Evolutionary conservation across 2,888 invertebrate species (phyloP), one percentile per base, ranked within the genome.

Genomic region (Drosophila helvetica): DNA sequence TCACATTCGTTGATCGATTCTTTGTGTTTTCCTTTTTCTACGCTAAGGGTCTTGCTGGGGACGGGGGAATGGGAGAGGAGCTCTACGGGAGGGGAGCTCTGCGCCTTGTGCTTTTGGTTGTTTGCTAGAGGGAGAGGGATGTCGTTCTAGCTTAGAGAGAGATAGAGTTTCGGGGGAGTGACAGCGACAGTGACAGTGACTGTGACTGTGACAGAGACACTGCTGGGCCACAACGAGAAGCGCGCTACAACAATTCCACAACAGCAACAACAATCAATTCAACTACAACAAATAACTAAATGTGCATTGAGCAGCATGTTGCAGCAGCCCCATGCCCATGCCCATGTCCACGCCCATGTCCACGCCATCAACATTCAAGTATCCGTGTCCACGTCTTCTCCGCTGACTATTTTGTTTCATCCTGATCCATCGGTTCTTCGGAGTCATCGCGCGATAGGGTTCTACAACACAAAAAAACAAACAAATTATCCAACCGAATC

Each of bases 391-490:
- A n/a, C n/a, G n/a, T n/a, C n/a, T n/a, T n/a, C n/a, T n/a, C n/a
- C n/a, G n/a, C n/a, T n/a, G 47, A 68, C 95, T 95, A 96, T 93
- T 95, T 95, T 90, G 93, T 94, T 91, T 96, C 96, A 92, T 96
- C 96, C 92, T 96, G 96, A 91, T 96, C 96, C 96, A 96, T 96
- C 57, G 96, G 96, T 93, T 96, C 96, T 89, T 95, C 95, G 69
- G 95, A 94, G 90, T 93, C 94, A 91, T 95, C 94, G 83, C 95
- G 94, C 88, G 95, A 94, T 91, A 95, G 94, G 83, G 94, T 94
- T 90, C 94, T 95, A 78, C 93, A 69, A 22, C 5, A 22, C 22
- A 22, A 61, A 48, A 12, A 3, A 38, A 3, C 30, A 0, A 6
- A 1, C 9, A n/a, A 5, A 15, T 22, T 8, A 18, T 12, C 22